These are phyloP conservation scores for Pituophis catenifer DNA, from an alignment of 2,113 vertebrate species.

Conservation along the genomic window DNA sequence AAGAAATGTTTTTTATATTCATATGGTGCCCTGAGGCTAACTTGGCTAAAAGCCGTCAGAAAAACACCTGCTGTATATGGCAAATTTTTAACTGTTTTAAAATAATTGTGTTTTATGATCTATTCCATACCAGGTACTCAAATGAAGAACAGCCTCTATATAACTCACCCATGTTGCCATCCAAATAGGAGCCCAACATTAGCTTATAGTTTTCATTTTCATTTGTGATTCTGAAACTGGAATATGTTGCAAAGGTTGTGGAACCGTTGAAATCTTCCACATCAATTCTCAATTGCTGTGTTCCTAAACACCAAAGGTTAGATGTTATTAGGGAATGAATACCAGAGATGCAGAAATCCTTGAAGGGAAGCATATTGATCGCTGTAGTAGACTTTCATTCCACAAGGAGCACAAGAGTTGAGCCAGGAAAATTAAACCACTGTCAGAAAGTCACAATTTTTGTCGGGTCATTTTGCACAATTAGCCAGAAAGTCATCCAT, in stretches of 20 bases:
- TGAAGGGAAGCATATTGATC: not conserved
- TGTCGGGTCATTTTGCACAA: not conserved
- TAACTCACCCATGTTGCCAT: slow-evolving; percentile 37
- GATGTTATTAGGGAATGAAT: not conserved
- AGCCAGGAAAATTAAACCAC: not conserved
- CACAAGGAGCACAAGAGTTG: not conserved
- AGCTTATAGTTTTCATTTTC: slow-evolving; percentile 37
- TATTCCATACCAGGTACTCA: not conserved
- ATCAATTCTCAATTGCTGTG: slow-evolving; percentile 34
- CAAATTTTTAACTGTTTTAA: not conserved
- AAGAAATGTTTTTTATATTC: not conserved
- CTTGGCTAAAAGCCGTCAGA: not conserved
- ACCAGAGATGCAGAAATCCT: not conserved
- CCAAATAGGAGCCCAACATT: not conserved
- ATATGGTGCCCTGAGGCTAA: not conserved
- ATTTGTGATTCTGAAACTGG: slow-evolving; percentile 16
- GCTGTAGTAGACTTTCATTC: not conserved
- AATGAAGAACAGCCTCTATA: not conserved
- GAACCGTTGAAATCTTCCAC: slow-evolving; percentile 31
- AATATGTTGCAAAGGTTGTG: slow-evolving; percentile 23
- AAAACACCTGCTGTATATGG: not conserved
- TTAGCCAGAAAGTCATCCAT: not conserved
- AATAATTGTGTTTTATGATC: not conserved
- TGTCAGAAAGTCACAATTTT: not conserved
- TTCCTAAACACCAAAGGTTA: not conserved